Evolutionary conservation across 2,113 vertebrate genomes (phyloP).

Genomic region (Paracanthobrama guichenoti): DNA sequence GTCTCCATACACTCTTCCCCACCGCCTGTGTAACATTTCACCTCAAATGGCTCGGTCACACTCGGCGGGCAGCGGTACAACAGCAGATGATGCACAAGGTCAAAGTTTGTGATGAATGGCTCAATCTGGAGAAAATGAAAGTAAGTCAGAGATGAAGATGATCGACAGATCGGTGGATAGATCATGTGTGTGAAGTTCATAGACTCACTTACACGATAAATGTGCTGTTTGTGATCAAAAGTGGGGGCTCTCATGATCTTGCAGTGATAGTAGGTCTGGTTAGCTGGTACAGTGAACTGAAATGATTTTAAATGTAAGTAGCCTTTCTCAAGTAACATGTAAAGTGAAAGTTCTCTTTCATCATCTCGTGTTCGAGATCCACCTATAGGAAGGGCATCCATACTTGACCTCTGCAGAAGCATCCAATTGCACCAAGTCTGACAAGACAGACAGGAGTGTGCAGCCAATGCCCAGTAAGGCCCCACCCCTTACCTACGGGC

Average conservation of each 20-base stretch:
- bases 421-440: too few relatives aligned
- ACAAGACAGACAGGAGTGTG: too few relatives aligned
- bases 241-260: conserved; percentile 73
- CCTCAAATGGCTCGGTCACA: conserved; percentile 61
- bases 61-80: conserved; percentile 74
- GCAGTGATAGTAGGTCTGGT: conserved; percentile 79
- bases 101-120: conserved; percentile 67
- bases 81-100: conserved; percentile 79
- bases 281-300: conserved; percentile 74
- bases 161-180: neutral
- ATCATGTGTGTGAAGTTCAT: neutral
- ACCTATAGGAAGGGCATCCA: too few relatives aligned
- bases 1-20: conserved; percentile 69
- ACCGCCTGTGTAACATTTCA: conserved; percentile 66
- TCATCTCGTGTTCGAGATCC: too few relatives aligned
- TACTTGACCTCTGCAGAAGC: too few relatives aligned
- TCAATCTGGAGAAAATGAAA: conserved; percentile 69
- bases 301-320: conserved; percentile 24
- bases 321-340: neutral
- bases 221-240: conserved; percentile 74
- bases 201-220: conserved; percentile 74
- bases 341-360: neutral
- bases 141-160: neutral
- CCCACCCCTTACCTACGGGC: too few relatives aligned
- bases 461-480: too few relatives aligned